Conservation (phyloP, 2,113 vertebrate species). For the Anoura caudifer region DNA sequence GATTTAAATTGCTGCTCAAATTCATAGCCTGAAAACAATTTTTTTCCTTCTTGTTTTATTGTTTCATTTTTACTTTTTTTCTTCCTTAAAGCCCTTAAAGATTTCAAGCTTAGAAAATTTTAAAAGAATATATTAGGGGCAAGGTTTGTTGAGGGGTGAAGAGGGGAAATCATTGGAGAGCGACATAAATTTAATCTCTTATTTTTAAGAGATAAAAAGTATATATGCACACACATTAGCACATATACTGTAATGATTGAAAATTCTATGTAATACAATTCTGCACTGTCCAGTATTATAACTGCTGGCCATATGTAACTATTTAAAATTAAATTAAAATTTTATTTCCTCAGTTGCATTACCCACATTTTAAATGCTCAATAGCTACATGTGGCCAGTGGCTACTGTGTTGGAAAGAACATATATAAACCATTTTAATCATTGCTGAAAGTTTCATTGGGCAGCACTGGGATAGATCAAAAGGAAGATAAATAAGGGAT, state of each 20-base stretch:
- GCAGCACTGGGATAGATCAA: not conserved
- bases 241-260: not conserved
- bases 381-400: not conserved
- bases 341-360: not conserved
- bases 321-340: constrained; percentile 7
- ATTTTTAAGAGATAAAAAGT: not conserved
- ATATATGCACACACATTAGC: not conserved
- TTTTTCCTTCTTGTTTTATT: not conserved
- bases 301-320: not conserved
- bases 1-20: not conserved
- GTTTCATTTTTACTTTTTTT: not conserved
- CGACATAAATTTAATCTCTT: not conserved
- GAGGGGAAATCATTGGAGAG: not conserved
- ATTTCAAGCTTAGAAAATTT: not conserved
- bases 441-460: not conserved
- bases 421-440: not conserved
- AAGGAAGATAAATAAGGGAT: not conserved
- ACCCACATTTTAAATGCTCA: not conserved
- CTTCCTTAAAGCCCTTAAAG: not conserved
- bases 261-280: not conserved
- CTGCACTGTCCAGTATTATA: not conserved
- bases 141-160: not conserved
- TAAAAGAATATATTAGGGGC: not conserved
- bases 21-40: not conserved
- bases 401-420: not conserved